phyloP scores from a whole-genome alignment of 2,113 vertebrate genomes.

The Xiphophorus hellerii region DNA sequence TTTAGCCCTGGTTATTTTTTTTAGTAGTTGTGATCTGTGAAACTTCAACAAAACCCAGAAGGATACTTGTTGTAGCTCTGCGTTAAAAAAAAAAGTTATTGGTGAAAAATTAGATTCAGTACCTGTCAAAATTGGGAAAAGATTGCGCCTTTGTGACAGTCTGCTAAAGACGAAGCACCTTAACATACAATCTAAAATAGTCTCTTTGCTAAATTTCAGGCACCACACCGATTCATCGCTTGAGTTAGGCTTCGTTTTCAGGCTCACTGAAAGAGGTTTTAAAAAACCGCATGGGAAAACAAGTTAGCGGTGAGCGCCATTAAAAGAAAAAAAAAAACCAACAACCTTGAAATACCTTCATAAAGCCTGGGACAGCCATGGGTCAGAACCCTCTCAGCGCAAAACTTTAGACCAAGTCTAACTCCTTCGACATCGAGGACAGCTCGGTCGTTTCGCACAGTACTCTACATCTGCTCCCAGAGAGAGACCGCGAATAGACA shows the following conservation, averaged over 20 bases:
- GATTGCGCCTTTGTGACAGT: too few relatives aligned
- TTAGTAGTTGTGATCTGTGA: too few relatives aligned
- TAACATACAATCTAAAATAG: neutral
- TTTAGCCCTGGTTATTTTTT: too few relatives aligned
- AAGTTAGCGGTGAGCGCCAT: neutral
- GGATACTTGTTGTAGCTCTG: too few relatives aligned
- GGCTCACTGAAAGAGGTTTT: too few relatives aligned
- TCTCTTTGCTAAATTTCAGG: neutral
- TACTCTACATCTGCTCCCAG: conserved; percentile 39
- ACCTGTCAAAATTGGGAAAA: too few relatives aligned
- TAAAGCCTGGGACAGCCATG: neutral
- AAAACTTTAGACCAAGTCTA: neutral
- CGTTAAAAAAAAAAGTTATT: too few relatives aligned
- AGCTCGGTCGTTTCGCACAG: neutral
- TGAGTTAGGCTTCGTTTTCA: too few relatives aligned
- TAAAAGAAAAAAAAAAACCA: neutral
- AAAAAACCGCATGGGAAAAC: neutral
- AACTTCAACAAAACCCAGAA: too few relatives aligned
- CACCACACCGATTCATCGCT: neutral
- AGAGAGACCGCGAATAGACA: conserved; percentile 29
- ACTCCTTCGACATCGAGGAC: neutral
- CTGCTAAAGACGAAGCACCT: too few relatives aligned
- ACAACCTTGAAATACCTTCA: neutral
- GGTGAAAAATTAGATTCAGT: too few relatives aligned
- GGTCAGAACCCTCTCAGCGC: too few relatives aligned